Evolutionary conservation across 1,140 invertebrate genomes (phyloP).

Genomic region (Drepana arcuata): DNA sequence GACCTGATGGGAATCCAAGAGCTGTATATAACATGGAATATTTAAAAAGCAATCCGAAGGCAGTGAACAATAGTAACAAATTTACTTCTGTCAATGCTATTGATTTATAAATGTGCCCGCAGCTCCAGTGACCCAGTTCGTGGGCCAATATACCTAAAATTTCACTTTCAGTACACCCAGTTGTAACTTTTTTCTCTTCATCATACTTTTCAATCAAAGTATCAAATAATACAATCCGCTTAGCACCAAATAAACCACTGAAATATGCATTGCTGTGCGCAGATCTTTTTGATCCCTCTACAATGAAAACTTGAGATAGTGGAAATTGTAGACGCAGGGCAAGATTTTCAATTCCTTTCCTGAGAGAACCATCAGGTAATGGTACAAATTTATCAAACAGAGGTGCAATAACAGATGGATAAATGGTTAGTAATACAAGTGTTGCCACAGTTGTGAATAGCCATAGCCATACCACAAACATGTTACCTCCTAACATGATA

Average conservation of each 20-base stretch:
- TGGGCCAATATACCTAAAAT: slow-evolving; percentile 96
- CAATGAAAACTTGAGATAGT: slow-evolving; percentile 95
- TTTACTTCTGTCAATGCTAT: slow-evolving; percentile 87
- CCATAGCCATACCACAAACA: slow-evolving; percentile 98
- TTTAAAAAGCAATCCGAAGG: slow-evolving; percentile 91
- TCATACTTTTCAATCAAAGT: slow-evolving; percentile 82
- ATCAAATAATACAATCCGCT: slow-evolving; percentile 99
- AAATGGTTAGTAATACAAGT: slow-evolving; percentile 88
- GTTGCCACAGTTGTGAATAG: slow-evolving; percentile 85
- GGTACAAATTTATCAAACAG: slow-evolving; percentile 99
- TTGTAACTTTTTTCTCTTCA: slow-evolving; percentile 67
- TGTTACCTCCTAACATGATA: slow-evolving; percentile 89
- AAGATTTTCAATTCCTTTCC: slow-evolving; percentile 89
- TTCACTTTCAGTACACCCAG: slow-evolving; percentile 93
- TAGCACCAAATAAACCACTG: slow-evolving; percentile 97
- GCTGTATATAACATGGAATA: slow-evolving; percentile 85
- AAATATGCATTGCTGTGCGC: slow-evolving; percentile 99
- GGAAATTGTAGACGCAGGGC: slow-evolving; percentile 93
- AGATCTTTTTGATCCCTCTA: slow-evolving; percentile 97
- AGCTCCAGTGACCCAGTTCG: slow-evolving; percentile 98
- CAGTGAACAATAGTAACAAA: slow-evolving; percentile 84
- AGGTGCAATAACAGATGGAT: slow-evolving; percentile 97
- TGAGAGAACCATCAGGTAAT: slow-evolving; percentile 91
- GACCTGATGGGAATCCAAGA: slow-evolving; percentile 86
- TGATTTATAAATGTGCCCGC: slow-evolving; percentile 92